Evolutionary conservation across 2,888 invertebrate species (phyloP).

Genomic region (Athripsodes cinereus): DNA sequence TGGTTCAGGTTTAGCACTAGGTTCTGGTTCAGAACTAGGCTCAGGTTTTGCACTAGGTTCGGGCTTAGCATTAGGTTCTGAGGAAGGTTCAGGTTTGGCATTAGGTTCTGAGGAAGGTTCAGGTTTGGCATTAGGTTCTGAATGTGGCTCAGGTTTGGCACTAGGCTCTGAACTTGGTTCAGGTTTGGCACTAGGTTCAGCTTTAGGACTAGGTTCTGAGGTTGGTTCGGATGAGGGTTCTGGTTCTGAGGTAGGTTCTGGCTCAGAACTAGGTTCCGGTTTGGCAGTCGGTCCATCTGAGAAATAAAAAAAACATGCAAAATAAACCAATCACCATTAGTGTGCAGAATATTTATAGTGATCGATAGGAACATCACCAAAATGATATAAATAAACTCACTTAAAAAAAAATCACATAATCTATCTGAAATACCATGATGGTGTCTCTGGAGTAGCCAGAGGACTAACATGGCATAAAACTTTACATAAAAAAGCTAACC

Average conservation of each 20-base stretch:
- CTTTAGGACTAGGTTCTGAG: constrained; percentile 38
- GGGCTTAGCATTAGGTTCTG: constrained; percentile 39
- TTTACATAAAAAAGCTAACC: no score
- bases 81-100: constrained; percentile 45
- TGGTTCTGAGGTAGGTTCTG: constrained; percentile 38
- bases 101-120: constrained; percentile 41
- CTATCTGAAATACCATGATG: no score
- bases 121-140: constrained; percentile 38
- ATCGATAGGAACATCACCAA: background rate
- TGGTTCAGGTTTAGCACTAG: constrained; percentile 36
- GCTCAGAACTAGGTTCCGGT: constrained; percentile 38
- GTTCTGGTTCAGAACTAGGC: constrained; percentile 37
- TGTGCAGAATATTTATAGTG: background rate
- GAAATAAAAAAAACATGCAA: constrained; percentile 30
- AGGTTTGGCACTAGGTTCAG: constrained; percentile 37
- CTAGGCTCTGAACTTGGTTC: constrained; percentile 35
- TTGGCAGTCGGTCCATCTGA: constrained; percentile 35
- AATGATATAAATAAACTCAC: background rate
- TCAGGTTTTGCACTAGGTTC: constrained; percentile 45
- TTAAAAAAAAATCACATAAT: no score
- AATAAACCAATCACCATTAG: constrained; percentile 16
- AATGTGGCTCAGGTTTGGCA: constrained; percentile 39
- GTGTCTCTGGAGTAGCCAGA: no score
- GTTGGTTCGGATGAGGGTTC: constrained; percentile 37
- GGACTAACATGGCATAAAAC: no score